Base-by-base conservation (phyloP, 2,113 vertebrate genomes). In the Antennarius striatus region DNA sequence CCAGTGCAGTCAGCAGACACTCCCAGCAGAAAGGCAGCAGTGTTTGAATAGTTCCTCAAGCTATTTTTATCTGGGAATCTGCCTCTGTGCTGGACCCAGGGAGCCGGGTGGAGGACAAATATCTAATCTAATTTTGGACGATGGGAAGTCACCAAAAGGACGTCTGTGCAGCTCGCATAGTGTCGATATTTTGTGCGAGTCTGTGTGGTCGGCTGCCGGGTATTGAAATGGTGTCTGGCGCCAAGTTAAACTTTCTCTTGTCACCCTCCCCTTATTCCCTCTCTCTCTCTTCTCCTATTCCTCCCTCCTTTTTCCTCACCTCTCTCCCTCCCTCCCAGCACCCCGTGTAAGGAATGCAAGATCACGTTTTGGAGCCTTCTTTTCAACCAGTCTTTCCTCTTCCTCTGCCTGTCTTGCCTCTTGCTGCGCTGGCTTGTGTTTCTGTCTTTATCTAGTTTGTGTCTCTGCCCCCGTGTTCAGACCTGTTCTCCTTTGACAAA, bases 41-140 rank as follows among this genome's bases (percentile, higher is more conserved):
- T 81, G 86, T 88, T 90, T 83, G 88, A 89, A 90, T 92, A 91
- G 84, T 92, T 91, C 84, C 84, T 82, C 75, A 60, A 65, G 88
- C 90, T 92, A 92, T 93, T 91, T 93, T 90, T 91, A 91, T 92
- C 90, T 91, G 91, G 87, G 92, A 91, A 90, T 91, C 87, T 89
- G 89, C 89, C 79, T 86, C 87, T 90, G 83, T 81, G 84, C 81
- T 72, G 82, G 88, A 86, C 84, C 81, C 77, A 69, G 80, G 74
- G 75, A 83, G 76, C 15, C 69, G 67, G 82, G 81, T 84, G 77
- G 79, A 86, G 84, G 79, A 82, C 86, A 91, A 86, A 90, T 84
- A 86, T 89, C 87, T 87, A 80, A 89, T 92, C 89, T 90, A 92
- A 93, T 90, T 91, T 81, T 62, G 75, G 84, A 77, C 61, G 81